Conservation (phyloP, 2,888 invertebrate genomes). For the Parnassius smintheus region DNA sequence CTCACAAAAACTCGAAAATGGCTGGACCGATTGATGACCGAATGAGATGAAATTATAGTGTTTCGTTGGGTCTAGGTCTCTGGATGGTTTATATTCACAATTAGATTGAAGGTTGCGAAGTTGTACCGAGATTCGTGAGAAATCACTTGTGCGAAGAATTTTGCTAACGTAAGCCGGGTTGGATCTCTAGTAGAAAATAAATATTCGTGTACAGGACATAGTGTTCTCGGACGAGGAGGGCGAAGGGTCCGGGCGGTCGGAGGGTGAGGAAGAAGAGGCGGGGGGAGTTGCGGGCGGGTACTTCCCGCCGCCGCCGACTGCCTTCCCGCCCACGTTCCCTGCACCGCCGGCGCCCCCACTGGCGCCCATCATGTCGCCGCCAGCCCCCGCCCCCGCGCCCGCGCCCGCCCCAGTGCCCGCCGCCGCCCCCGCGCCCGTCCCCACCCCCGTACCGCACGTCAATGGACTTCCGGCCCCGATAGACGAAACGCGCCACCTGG, state of each 20-base stretch:
- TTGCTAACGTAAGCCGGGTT: too few relatives aligned
- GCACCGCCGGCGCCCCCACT: conserved; percentile 54
- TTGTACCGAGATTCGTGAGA: too few relatives aligned
- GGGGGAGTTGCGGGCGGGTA: conserved; percentile 42
- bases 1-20: too few relatives aligned
- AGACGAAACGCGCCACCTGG: conserved; percentile 47
- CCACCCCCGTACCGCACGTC: conserved; percentile 44
- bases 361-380: conserved; percentile 52
- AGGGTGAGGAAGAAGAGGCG: conserved; percentile 84
- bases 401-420: conserved; percentile 40
- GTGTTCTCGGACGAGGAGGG: conserved; percentile 83
- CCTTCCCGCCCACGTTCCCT: conserved; percentile 50
- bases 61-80: too few relatives aligned
- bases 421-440: conserved; percentile 33
- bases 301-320: conserved; percentile 47
- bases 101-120: too few relatives aligned
- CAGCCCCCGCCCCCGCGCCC: conserved; percentile 51
- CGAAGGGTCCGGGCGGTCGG: conserved; percentile 78
- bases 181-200: too few relatives aligned
- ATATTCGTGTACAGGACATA: conserved; percentile 63
- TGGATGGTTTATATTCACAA: too few relatives aligned
- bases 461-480: conserved; percentile 40
- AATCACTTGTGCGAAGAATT: too few relatives aligned
- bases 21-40: too few relatives aligned
- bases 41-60: too few relatives aligned